Conservation (phyloP, 2,797 vertebrate species). For the Alca torda region DNA sequence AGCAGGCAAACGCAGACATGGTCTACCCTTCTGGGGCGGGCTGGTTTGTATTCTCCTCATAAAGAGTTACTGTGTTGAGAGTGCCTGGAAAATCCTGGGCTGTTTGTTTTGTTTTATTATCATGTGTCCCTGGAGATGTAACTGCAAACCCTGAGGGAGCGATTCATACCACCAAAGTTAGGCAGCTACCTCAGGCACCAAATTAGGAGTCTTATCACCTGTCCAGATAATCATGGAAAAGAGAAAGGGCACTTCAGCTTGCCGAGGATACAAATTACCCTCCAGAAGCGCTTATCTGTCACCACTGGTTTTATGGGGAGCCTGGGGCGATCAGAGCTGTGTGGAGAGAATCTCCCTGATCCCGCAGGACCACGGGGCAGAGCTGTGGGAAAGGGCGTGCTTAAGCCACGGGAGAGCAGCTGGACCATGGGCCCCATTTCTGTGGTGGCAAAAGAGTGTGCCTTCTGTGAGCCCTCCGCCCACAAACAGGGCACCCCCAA, state of each 20-base stretch:
- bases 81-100: background rate
- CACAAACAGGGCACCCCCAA: background rate
- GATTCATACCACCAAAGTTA: constrained; percentile 38
- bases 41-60: background rate
- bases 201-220: constrained; percentile 62
- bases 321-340: background rate
- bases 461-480: background rate
- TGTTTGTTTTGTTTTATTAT: constrained; percentile 58
- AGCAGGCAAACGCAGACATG: background rate
- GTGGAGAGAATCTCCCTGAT: background rate
- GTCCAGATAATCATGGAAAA: constrained; percentile 61
- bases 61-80: background rate
- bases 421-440: background rate
- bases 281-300: constrained; percentile 35
- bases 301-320: background rate
- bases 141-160: constrained; percentile 26
- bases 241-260: constrained; percentile 49
- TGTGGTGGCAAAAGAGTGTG: background rate
- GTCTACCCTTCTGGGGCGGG: background rate
- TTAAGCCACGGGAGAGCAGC: background rate
- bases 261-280: constrained; percentile 25
- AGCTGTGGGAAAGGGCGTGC: background rate
- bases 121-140: constrained; percentile 62
- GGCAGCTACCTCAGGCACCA: constrained; percentile 35
- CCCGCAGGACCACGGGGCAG: background rate